phyloP scores from a whole-genome alignment of 2,888 invertebrate genomes.

The Dimorphilus gyrociliatus region DNA sequence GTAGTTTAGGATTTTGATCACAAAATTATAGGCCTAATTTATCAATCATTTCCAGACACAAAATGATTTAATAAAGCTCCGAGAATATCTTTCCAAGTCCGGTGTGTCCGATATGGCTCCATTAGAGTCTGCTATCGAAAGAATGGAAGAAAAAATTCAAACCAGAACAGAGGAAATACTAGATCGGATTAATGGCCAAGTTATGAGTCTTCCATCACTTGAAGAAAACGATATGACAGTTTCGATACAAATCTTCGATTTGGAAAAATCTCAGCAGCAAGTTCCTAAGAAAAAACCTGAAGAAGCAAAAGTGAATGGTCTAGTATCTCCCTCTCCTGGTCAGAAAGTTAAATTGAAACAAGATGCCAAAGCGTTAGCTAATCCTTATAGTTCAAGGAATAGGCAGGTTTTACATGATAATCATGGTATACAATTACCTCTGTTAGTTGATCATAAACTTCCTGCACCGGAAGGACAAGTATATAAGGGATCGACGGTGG shows the following conservation, averaged over 20 bases:
- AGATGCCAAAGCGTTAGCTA: slow-evolving; percentile 16
- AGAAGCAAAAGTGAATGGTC: too few relatives aligned
- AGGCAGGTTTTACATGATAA: slow-evolving; percentile 25
- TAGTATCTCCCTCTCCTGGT: neutral
- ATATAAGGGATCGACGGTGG: slow-evolving; percentile 25
- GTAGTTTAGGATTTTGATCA: too few relatives aligned
- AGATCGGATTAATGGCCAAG: slow-evolving; percentile 27
- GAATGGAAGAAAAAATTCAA: slow-evolving; percentile 31
- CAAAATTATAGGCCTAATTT: too few relatives aligned
- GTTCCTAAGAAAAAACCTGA: too few relatives aligned
- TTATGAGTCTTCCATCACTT: slow-evolving; percentile 24
- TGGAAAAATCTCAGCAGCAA: slow-evolving; percentile 6
- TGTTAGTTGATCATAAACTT: slow-evolving; percentile 15
- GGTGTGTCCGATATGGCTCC: slow-evolving; percentile 19
- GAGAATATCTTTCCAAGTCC: slow-evolving; percentile 25
- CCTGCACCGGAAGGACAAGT: slow-evolving; percentile 10
- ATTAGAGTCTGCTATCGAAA: slow-evolving; percentile 25
- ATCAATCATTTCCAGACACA: too few relatives aligned
- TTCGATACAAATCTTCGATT: too few relatives aligned
- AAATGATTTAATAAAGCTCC: slow-evolving; percentile 18
- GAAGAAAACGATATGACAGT: too few relatives aligned
- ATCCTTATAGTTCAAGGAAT: slow-evolving; percentile 30
- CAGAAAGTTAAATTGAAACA: slow-evolving; percentile 9
- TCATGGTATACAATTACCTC: slow-evolving; percentile 33
- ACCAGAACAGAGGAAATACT: slow-evolving; percentile 27